Conservation (phyloP, 2,113 vertebrate genomes). For the Girardinichthys multiradiatus region DNA sequence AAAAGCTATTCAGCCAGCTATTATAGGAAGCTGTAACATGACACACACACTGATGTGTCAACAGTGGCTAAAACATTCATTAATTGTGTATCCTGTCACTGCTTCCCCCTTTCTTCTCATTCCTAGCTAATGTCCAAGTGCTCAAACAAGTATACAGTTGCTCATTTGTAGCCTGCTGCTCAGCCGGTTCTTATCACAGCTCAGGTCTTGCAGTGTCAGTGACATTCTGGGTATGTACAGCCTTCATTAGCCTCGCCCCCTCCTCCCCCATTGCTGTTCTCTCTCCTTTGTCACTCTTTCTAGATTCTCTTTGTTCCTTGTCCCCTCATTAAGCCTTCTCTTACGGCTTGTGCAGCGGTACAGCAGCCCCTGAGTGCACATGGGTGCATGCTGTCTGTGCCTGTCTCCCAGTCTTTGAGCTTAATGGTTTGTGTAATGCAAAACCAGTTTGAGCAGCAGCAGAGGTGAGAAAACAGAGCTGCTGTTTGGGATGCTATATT, state of each 20-base stretch:
- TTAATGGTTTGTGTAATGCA: slow-evolving; percentile 25
- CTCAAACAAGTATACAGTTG: background rate
- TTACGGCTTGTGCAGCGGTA: slow-evolving; percentile 18
- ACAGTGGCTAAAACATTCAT: too few relatives aligned
- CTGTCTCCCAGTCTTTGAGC: slow-evolving; percentile 15
- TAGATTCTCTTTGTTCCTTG: slow-evolving; percentile 40
- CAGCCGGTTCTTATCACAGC: slow-evolving; percentile 39
- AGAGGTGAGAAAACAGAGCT: background rate
- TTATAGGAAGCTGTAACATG: background rate
- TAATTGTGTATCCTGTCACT: too few relatives aligned
- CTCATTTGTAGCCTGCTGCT: slow-evolving; percentile 17
- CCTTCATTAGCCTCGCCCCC: slow-evolving; percentile 35
- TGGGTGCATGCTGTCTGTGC: background rate
- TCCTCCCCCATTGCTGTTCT: slow-evolving; percentile 2
- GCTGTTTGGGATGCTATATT: too few relatives aligned
- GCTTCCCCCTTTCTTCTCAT: too few relatives aligned
- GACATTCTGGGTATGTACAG: slow-evolving; percentile 40
- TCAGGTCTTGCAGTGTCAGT: slow-evolving; percentile 38
- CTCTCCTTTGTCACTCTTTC: slow-evolving; percentile 34
- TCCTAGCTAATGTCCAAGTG: too few relatives aligned
- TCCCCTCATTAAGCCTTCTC: slow-evolving; percentile 46
- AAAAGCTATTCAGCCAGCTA: background rate
- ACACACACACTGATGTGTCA: too few relatives aligned
- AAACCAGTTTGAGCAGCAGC: slow-evolving; percentile 14
- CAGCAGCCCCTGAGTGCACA: background rate